phyloP scores from a whole-genome alignment of 2,888 invertebrate genomes.

The Lasioglossum figueresi region DNA sequence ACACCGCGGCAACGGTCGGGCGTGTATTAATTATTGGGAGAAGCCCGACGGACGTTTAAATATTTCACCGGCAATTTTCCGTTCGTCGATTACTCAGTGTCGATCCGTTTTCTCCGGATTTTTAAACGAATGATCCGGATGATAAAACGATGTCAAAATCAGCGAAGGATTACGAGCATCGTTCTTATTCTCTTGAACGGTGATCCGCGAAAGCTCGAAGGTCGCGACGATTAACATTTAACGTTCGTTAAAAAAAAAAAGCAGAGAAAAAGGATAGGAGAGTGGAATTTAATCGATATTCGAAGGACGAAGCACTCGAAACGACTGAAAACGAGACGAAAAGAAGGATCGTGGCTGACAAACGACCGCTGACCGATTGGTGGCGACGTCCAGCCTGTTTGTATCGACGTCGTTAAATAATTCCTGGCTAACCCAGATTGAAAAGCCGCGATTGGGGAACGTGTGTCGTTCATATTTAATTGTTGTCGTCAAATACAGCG shows the following conservation, averaged over 20 bases:
- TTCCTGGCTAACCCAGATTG: slow-evolving; percentile 56
- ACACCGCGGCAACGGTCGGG: not conserved
- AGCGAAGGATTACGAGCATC: not conserved
- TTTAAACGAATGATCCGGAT: no score
- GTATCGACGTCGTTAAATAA: slow-evolving; percentile 44
- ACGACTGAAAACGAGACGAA: not conserved
- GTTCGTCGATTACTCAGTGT: not conserved
- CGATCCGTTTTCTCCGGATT: not conserved
- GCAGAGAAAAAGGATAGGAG: no score
- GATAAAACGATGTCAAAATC: not conserved
- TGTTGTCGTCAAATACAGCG: slow-evolving; percentile 33
- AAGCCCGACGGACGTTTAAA: slow-evolving; percentile 17
- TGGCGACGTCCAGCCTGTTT: not conserved
- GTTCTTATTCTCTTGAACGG: not conserved
- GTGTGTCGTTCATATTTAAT: slow-evolving; percentile 43
- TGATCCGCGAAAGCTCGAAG: not conserved
- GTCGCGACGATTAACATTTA: not conserved
- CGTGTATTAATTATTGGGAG: slow-evolving; percentile 32
- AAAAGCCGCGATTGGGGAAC: slow-evolving; percentile 12
- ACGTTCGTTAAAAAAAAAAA: not conserved
- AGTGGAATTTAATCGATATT: not conserved
- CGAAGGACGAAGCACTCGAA: not conserved
- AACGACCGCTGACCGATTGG: not conserved
- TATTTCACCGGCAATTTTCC: slow-evolving; percentile 5
- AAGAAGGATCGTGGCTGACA: not conserved